phyloP scores from a whole-genome alignment of 1,140 invertebrate species.

The Vollenhovia emeryi region DNA sequence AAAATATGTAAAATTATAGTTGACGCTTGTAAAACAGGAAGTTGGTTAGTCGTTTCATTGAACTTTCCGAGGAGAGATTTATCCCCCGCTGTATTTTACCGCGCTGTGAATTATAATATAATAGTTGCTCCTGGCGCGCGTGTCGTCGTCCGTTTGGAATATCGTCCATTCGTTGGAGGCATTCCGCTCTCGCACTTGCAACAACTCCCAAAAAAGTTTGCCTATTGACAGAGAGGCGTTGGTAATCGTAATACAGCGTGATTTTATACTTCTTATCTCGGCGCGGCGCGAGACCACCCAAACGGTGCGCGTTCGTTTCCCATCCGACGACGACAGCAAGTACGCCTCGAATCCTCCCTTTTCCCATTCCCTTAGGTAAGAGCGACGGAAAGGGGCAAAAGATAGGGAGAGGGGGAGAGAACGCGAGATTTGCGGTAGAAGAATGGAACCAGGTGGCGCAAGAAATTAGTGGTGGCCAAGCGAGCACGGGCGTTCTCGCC shows the following conservation, averaged over 20 bases:
- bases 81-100: neutral
- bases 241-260: neutral
- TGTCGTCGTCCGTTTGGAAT: neutral
- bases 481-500: conserved; percentile 60
- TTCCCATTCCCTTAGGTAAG: conserved; percentile 37
- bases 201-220: neutral
- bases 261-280: conserved; percentile 14
- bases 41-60: neutral
- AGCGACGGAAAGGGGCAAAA: neutral
- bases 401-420: neutral
- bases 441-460: conserved; percentile 76
- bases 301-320: neutral
- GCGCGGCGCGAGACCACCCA: conserved; percentile 38
- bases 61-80: conserved; percentile 5
- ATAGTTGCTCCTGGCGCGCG: neutral
- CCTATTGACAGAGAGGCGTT: neutral
- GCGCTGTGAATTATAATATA: conserved; percentile 5
- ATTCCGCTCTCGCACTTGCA: neutral
- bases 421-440: conserved; percentile 65
- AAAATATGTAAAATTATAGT: neutral
- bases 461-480: conserved; percentile 75
- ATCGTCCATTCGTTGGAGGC: neutral
- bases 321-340: conserved; percentile 20
- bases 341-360: conserved; percentile 30
- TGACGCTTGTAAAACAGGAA: neutral